Evolutionary conservation across 2,113 vertebrate species (phyloP).

Genomic region (Cariama cristata): DNA sequence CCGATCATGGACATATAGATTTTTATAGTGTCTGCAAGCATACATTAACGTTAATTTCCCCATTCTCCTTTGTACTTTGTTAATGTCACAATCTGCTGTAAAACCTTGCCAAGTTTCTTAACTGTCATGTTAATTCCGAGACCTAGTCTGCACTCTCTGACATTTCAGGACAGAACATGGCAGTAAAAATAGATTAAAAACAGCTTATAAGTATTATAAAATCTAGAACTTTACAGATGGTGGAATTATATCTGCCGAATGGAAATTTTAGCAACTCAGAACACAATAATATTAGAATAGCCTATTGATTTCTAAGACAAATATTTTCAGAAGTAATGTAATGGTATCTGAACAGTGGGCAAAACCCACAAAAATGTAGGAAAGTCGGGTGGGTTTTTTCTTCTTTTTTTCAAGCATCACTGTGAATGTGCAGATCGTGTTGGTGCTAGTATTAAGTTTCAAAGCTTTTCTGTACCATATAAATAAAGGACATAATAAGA

Average conservation of each 20-base stretch:
- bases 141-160: slow-evolving; percentile 84
- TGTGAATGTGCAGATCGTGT: slow-evolving; percentile 22
- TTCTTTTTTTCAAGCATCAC: slow-evolving; percentile 37
- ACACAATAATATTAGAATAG: slow-evolving; percentile 78
- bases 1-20: slow-evolving; percentile 82
- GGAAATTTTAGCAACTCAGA: slow-evolving; percentile 74
- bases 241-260: slow-evolving; percentile 79
- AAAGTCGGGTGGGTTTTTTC: not conserved
- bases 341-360: not conserved
- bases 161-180: slow-evolving; percentile 88
- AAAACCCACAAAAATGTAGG: slow-evolving; percentile 27
- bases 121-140: slow-evolving; percentile 87
- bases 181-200: slow-evolving; percentile 90
- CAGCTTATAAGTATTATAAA: slow-evolving; percentile 89
- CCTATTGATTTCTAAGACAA: slow-evolving; percentile 79
- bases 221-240: slow-evolving; percentile 86
- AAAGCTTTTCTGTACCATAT: slow-evolving; percentile 70
- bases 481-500: slow-evolving; percentile 72
- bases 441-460: slow-evolving; percentile 62
- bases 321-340: slow-evolving; percentile 74
- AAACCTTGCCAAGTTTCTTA: slow-evolving; percentile 86
- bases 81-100: slow-evolving; percentile 87
- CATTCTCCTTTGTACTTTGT: slow-evolving; percentile 83
- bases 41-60: slow-evolving; percentile 83
- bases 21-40: slow-evolving; percentile 82